Evolutionary conservation across 2,797 vertebrate species (phyloP).

Genomic region (Phataginus tricuspis): DNA sequence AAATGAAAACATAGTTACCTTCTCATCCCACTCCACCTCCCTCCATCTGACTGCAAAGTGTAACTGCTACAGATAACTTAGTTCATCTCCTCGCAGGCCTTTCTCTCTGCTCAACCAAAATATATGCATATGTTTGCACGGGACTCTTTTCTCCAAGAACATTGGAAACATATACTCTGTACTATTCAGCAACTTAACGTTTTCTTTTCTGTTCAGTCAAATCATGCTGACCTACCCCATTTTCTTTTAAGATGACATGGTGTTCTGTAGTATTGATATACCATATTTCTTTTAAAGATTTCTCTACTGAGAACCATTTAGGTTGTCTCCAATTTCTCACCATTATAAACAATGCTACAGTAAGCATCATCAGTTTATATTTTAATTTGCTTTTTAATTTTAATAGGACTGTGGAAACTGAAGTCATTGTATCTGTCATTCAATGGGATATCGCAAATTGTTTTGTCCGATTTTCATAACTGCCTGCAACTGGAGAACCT

Average conservation of each 20-base stretch:
- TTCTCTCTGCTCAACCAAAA: background rate
- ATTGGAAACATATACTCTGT: background rate
- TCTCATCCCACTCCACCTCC: background rate
- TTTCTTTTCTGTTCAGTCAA: background rate
- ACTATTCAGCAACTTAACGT: background rate
- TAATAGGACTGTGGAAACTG: constrained; percentile 83
- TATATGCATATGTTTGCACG: background rate
- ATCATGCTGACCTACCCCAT: background rate
- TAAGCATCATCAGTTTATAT: background rate
- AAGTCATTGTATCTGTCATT: constrained; percentile 88
- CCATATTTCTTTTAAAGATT: background rate
- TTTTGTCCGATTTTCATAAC: constrained; percentile 84
- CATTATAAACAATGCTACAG: background rate
- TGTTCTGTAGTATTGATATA: background rate
- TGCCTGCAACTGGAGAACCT: constrained; percentile 89
- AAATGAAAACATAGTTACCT: background rate
- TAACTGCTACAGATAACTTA: background rate
- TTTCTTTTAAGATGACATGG: background rate
- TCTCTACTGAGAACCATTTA: background rate
- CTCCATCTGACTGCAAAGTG: background rate
- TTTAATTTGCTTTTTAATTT: constrained; percentile 44
- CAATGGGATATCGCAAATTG: constrained; percentile 88
- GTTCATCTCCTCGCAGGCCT: background rate
- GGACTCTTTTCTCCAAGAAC: background rate
- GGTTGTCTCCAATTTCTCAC: background rate